These are phyloP conservation scores for Athene noctua DNA, from an alignment of 2,113 vertebrate species.

Conservation along the genomic window DNA sequence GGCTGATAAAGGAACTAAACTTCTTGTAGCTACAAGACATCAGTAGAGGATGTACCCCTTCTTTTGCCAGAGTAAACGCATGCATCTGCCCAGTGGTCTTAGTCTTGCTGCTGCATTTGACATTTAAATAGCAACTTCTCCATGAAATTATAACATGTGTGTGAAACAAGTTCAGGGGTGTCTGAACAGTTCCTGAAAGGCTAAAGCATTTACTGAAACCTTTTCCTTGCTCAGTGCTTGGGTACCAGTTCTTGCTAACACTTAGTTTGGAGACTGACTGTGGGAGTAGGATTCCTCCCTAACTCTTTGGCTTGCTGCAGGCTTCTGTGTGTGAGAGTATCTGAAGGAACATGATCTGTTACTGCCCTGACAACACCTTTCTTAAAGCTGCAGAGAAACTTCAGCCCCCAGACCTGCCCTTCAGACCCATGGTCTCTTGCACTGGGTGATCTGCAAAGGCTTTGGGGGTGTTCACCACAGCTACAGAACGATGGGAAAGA, in stretches of 20 bases:
- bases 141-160: background rate
- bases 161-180: background rate
- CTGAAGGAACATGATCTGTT: background rate
- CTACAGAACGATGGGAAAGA: background rate
- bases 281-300: background rate
- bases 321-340: rapidly evolving
- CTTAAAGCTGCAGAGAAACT: background rate
- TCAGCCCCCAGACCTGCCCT: background rate
- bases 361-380: background rate
- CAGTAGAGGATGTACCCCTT: background rate
- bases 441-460: background rate
- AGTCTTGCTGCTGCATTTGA: background rate
- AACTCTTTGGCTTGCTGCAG: background rate
- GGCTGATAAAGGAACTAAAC: background rate
- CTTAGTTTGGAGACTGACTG: rapidly evolving
- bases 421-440: background rate
- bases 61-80: background rate
- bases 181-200: background rate
- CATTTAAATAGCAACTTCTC: background rate
- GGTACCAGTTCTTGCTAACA: background rate
- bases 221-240: background rate
- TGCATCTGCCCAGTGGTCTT: background rate
- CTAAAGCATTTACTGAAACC: background rate
- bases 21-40: background rate
- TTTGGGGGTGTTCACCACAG: rapidly evolving